A percentile compares a stretch with the other conserved stretches of the same genome.
phyloP scores from a whole-genome alignment of 1,140 invertebrate genomes.

The Metopolophium dirhodum region DNA sequence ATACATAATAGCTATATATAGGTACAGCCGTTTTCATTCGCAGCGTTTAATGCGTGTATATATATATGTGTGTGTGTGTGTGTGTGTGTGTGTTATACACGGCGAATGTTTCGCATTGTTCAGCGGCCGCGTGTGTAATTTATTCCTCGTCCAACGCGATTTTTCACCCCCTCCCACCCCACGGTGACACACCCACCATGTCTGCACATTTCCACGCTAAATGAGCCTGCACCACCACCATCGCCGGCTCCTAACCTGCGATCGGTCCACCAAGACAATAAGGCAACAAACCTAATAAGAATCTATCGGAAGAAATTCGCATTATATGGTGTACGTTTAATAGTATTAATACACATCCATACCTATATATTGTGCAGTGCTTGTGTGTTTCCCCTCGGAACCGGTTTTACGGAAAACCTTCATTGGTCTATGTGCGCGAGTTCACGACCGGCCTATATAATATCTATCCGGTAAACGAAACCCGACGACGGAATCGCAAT shows the following conservation, averaged over 20 bases:
- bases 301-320: neutral
- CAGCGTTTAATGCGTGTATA: neutral
- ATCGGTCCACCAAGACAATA: neutral
- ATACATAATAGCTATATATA: neutral
- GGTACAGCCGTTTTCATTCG: neutral
- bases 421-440: conserved; percentile 1
- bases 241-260: neutral
- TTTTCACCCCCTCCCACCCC: conserved; percentile 13
- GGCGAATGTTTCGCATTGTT: conserved; percentile 52
- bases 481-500: neutral
- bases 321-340: neutral
- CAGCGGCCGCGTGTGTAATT: conserved; percentile 22
- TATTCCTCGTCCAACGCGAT: conserved; percentile 38
- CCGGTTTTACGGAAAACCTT: conserved; percentile 27
- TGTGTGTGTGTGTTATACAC: neutral
- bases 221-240: neutral
- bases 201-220: neutral
- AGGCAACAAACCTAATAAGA: neutral
- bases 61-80: neutral
- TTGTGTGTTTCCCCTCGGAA: neutral
- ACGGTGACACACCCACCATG: neutral
- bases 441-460: conserved; percentile 1
- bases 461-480: neutral
- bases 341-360: neutral
- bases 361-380: too few species aligned